phyloP scores from a whole-genome alignment of 2,113 vertebrate genomes.

The Periophthalmus modestus region DNA sequence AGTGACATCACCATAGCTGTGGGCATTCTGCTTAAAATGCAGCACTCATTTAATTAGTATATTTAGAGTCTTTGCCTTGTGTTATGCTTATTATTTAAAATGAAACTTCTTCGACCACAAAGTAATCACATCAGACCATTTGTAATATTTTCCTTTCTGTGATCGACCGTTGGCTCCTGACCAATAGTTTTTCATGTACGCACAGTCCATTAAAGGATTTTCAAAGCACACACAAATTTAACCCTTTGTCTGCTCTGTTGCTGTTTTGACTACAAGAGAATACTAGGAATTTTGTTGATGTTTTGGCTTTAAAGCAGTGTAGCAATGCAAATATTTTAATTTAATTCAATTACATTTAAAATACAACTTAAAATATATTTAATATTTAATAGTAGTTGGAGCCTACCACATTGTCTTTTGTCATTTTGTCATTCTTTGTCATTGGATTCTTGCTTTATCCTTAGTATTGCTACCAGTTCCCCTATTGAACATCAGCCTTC shows the following conservation, averaged over 20 bases:
- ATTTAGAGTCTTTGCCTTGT: not conserved
- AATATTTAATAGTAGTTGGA: too few relatives aligned
- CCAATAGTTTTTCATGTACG: not conserved
- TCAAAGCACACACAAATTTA: not conserved
- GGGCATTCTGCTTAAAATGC: not conserved
- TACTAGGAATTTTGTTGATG: not conserved
- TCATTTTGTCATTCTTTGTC: too few relatives aligned
- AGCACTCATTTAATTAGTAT: not conserved
- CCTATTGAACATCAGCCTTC: not conserved
- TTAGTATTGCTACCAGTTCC: not conserved
- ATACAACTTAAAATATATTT: too few relatives aligned
- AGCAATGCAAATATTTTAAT: not conserved
- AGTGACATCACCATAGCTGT: not conserved
- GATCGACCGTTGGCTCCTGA: not conserved
- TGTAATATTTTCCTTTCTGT: not conserved
- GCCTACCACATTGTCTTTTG: not conserved
- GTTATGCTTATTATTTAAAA: not conserved
- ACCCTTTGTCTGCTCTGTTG: constrained; percentile 3
- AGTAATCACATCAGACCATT: not conserved
- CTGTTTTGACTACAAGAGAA: not conserved
- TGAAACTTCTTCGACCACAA: not conserved
- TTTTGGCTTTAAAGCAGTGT: not conserved
- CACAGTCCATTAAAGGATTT: constrained; percentile 2
- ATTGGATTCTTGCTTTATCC: not conserved
- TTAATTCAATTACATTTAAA: too few relatives aligned